A percentile compares a stretch with the other conserved stretches of the same genome.
Evolutionary conservation across 2,888 invertebrate species (phyloP).

Genomic region (Busseola fusca): DNA sequence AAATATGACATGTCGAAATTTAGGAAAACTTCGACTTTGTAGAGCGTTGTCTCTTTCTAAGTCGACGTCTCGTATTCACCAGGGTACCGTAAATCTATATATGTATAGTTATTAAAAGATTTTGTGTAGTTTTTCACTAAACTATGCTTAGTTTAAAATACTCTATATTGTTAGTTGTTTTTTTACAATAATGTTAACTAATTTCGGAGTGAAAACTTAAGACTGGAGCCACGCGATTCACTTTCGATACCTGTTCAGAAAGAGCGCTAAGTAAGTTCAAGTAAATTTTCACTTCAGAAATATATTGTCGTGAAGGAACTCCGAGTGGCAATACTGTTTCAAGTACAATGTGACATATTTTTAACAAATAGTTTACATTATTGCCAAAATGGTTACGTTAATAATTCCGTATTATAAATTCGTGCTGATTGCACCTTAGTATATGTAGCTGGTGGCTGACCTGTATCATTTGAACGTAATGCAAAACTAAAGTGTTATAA

Average conservation of each 20-base stretch:
- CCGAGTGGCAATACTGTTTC: not conserved
- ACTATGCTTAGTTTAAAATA: conserved; percentile 35
- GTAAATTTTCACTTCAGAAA: not conserved
- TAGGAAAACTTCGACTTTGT: not conserved
- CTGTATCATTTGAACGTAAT: not conserved
- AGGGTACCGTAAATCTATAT: conserved; percentile 3
- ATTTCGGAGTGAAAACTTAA: not conserved
- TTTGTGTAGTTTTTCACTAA: conserved; percentile 10
- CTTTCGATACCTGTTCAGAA: too few relatives aligned
- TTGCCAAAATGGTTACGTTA: conserved; percentile 10
- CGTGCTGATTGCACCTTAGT: conserved; percentile 15
- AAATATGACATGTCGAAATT: not conserved
- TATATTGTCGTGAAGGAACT: not conserved
- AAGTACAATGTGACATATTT: conserved; percentile 25
- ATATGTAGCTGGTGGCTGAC: conserved; percentile 6
- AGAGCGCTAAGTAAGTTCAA: too few relatives aligned
- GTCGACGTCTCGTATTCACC: not conserved
- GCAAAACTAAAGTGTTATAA: not conserved
- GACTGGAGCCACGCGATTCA: not conserved
- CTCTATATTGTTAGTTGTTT: conserved; percentile 28
- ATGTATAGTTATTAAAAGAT: conserved; percentile 35
- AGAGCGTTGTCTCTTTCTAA: not conserved
- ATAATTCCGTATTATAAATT: conserved; percentile 27
- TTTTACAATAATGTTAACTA: conserved; percentile 35
- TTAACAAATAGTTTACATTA: conserved; percentile 26